Conservation (phyloP, 2,888 invertebrate genomes). For the Exocentrus adspersus region DNA sequence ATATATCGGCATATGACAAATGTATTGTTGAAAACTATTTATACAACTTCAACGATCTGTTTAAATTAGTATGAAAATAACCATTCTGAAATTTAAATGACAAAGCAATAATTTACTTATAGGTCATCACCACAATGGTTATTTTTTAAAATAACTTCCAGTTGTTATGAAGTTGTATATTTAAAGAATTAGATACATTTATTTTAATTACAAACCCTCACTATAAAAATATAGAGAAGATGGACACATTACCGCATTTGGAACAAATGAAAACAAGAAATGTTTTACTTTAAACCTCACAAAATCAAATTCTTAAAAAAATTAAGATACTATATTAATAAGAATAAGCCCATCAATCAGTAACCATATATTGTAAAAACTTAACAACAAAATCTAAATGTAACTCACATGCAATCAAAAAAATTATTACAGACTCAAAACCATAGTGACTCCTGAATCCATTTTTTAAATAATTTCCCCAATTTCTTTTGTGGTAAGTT, state of each 20-base stretch:
- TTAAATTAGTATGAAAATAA: neutral
- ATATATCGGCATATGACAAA: slow-evolving; percentile 9
- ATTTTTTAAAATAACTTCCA: neutral
- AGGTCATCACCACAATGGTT: neutral
- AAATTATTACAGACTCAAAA: slow-evolving; percentile 28
- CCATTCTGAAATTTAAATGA: neutral
- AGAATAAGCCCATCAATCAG: slow-evolving; percentile 18
- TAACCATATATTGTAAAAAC: slow-evolving; percentile 28
- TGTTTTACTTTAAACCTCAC: neutral
- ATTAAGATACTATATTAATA: slow-evolving; percentile 18
- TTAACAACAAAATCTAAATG: slow-evolving; percentile 29
- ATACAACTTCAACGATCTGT: neutral
- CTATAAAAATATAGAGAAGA: slow-evolving; percentile 22
- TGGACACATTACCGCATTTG: slow-evolving; percentile 13
- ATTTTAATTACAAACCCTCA: slow-evolving; percentile 6
- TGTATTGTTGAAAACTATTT: neutral
- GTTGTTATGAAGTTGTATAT: neutral
- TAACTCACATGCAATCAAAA: slow-evolving; percentile 35
- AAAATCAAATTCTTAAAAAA: slow-evolving; percentile 20
- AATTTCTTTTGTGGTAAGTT: neutral
- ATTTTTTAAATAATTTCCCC: slow-evolving; percentile 4
- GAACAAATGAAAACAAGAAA: slow-evolving; percentile 14
- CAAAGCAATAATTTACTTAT: neutral
- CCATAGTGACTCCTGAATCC: slow-evolving; percentile 27
- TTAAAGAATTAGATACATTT: slow-evolving; percentile 10